Percentiles rank a stretch among this genome's conserved stretches.
Conservation (phyloP, 2,797 vertebrate species). For the Tenualosa thibaudeaui region DNA sequence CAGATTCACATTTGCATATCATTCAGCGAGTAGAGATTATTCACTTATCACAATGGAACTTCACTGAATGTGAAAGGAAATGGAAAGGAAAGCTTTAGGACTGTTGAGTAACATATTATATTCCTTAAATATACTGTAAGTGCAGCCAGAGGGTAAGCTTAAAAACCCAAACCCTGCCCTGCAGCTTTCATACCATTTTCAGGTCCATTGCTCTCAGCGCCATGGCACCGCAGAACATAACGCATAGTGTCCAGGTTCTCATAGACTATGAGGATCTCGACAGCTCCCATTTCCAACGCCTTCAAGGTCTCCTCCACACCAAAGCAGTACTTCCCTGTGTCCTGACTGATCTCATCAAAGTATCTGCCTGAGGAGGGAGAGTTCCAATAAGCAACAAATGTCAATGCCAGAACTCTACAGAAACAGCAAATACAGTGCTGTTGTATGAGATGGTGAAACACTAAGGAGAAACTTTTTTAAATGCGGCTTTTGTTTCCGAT, state of each 20-base stretch:
- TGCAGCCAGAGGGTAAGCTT: too few relatives aligned
- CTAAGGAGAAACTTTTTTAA: not conserved
- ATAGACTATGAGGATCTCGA: conserved; percentile 89
- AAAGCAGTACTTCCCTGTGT: conserved; percentile 88
- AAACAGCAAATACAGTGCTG: not conserved
- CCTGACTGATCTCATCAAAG: conserved; percentile 89
- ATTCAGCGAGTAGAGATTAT: too few relatives aligned
- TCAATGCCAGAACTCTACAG: not conserved
- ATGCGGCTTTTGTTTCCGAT: not conserved
- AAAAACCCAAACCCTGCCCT: not conserved
- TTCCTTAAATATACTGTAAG: too few relatives aligned
- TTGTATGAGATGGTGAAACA: not conserved
- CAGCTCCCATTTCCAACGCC: conserved; percentile 88
- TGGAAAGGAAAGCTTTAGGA: too few relatives aligned
- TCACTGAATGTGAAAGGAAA: too few relatives aligned
- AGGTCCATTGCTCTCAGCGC: conserved; percentile 74
- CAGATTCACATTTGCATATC: too few relatives aligned
- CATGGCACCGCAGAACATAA: conserved; percentile 85
- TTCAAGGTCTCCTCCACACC: conserved; percentile 88
- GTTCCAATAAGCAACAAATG: not conserved
- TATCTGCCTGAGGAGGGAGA: conserved; percentile 75
- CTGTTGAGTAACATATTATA: too few relatives aligned
- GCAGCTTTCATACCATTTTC: conserved; percentile 46
- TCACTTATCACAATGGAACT: too few relatives aligned
- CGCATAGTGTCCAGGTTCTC: conserved; percentile 90